phyloP scores from a whole-genome alignment of 1,140 invertebrate species.

The Brachystomella parvula region DNA sequence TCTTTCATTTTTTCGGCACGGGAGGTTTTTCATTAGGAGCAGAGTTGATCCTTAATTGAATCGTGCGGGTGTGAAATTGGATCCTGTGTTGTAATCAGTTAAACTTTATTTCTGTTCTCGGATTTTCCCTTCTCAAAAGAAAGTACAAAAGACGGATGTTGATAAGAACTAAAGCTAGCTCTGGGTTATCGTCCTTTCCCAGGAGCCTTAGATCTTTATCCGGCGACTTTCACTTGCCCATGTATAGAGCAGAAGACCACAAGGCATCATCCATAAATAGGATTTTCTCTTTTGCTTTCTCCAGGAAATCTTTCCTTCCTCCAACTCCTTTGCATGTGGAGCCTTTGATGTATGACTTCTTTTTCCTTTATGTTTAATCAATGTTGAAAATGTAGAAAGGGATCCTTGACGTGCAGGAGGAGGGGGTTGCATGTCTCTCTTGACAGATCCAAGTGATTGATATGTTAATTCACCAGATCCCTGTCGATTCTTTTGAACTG shows the following conservation, averaged over 20 bases:
- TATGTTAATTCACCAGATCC: slow-evolving; percentile 3
- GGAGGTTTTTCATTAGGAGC: too few relatives aligned
- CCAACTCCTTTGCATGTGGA: background rate
- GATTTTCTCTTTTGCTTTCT: background rate
- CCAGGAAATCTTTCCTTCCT: background rate
- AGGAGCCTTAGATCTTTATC: too few relatives aligned
- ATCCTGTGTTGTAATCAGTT: too few relatives aligned
- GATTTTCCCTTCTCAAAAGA: too few relatives aligned
- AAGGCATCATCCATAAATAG: too few relatives aligned
- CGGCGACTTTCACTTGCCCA: background rate
- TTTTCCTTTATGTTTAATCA: too few relatives aligned
- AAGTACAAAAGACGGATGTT: too few relatives aligned
- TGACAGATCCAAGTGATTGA: slow-evolving; percentile 1
- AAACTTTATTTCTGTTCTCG: too few relatives aligned
- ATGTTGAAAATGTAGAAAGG: background rate
- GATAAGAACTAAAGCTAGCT: slow-evolving; percentile 4
- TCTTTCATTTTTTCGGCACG: too few relatives aligned
- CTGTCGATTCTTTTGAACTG: background rate
- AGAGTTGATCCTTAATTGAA: too few relatives aligned
- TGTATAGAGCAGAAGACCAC: background rate
- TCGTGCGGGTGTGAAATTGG: too few relatives aligned
- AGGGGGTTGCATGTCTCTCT: slow-evolving; percentile 2
- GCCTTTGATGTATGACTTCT: background rate
- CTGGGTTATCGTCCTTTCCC: too few relatives aligned
- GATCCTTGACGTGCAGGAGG: background rate